phyloP scores from a whole-genome alignment of 64 coral and sea anemone genomes.

The Montipora efflorescens region DNA sequence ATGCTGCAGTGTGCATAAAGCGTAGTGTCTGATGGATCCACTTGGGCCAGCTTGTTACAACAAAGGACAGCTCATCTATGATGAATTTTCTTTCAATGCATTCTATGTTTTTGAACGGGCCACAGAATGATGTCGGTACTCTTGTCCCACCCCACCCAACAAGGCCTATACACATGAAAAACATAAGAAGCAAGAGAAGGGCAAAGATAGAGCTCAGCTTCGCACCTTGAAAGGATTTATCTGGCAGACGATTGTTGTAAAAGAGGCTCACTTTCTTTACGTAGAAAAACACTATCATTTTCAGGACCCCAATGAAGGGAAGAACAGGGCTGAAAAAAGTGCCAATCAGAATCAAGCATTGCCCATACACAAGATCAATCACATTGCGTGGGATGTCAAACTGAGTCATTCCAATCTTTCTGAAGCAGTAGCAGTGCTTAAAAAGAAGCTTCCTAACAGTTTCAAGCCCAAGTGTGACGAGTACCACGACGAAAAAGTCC shows the following conservation, averaged over 20 bases:
- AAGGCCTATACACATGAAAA: slow-evolving; percentile 82
- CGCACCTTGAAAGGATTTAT: slow-evolving; percentile 82
- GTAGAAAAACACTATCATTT: slow-evolving; percentile 84
- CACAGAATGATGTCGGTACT: slow-evolving; percentile 78
- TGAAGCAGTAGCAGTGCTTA: slow-evolving; percentile 52
- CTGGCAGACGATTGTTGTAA: slow-evolving; percentile 84
- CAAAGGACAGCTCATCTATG: slow-evolving; percentile 62
- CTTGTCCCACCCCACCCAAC: slow-evolving; percentile 83
- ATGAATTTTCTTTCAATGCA: slow-evolving; percentile 67
- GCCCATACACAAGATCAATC: slow-evolving; percentile 89
- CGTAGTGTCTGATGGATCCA: slow-evolving; percentile 65
- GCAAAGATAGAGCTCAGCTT: slow-evolving; percentile 85
- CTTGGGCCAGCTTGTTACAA: slow-evolving; percentile 60
- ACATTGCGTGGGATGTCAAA: slow-evolving; percentile 93
- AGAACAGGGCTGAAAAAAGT: slow-evolving; percentile 87
- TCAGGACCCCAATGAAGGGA: slow-evolving; percentile 74
- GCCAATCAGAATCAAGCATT: slow-evolving; percentile 88
- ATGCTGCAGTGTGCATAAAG: slow-evolving; percentile 76
- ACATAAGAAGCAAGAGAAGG: slow-evolving; percentile 72
- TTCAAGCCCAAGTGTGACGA: slow-evolving; percentile 76
- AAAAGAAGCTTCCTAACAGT: slow-evolving; percentile 67
- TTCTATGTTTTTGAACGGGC: slow-evolving; percentile 79
- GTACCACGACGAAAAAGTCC: slow-evolving; percentile 79
- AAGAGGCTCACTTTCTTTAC: slow-evolving; percentile 87
- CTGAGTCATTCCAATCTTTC: slow-evolving; percentile 68